phyloP scores from a whole-genome alignment of 2,888 invertebrate genomes.

The Trachelus iudaicus region DNA sequence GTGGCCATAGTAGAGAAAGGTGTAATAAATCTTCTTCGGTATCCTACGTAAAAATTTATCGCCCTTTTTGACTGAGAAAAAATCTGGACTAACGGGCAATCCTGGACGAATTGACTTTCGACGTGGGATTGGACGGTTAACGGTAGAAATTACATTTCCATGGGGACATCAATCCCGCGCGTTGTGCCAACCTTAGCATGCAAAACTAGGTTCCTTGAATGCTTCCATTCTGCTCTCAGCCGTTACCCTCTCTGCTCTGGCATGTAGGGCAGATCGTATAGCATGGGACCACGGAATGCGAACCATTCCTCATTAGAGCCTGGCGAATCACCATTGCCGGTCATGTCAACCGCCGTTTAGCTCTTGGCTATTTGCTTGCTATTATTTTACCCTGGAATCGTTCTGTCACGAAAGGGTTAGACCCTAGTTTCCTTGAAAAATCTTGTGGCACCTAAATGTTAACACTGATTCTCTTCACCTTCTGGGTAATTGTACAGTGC shows the following conservation, averaged over 20 bases:
- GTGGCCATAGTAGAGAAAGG: conserved; percentile 7
- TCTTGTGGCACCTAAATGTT: not conserved
- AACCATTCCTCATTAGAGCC: conserved; percentile 41
- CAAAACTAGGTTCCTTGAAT: conserved; percentile 39
- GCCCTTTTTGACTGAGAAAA: not conserved
- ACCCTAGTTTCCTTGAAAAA: not conserved
- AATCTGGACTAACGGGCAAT: not conserved
- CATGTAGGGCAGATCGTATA: conserved; percentile 34
- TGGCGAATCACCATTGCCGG: conserved; percentile 25
- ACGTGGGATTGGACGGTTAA: conserved; percentile 17
- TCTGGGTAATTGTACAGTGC: not conserved
- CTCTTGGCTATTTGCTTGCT: not conserved
- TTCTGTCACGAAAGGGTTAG: not conserved
- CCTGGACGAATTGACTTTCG: not conserved
- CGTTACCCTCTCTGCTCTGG: conserved; percentile 20
- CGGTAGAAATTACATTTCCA: conserved; percentile 34
- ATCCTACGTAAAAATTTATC: not conserved
- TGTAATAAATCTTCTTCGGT: not conserved
- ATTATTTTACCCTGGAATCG: not conserved
- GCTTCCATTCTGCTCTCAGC: conserved; percentile 13
- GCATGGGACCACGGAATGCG: conserved; percentile 32
- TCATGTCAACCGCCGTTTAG: not conserved
- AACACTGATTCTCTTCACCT: not conserved
- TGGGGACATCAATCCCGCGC: conserved; percentile 29
- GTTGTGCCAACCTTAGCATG: conserved; percentile 26